phyloP scores from a whole-genome alignment of 2,797 vertebrate genomes.

The Hephaestus fuliginosus region DNA sequence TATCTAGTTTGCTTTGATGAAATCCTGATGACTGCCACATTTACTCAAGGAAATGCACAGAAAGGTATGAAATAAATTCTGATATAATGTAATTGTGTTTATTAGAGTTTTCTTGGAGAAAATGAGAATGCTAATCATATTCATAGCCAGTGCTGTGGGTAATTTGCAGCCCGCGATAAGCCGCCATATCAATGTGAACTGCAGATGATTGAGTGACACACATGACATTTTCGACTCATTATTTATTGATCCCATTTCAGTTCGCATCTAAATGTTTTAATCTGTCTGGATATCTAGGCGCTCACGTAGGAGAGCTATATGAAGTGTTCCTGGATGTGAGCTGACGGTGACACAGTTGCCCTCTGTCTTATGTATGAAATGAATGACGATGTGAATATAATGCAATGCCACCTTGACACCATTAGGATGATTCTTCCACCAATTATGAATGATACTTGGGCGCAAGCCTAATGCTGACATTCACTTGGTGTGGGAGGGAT shows the following conservation, averaged over 20 bases:
- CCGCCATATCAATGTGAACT: conserved; percentile 70
- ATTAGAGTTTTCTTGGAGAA: conserved; percentile 75
- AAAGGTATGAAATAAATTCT: conserved; percentile 67
- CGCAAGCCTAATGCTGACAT: conserved; percentile 49
- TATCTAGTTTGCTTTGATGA: conserved; percentile 62
- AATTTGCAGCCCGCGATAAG: conserved; percentile 79
- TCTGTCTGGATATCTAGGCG: conserved; percentile 44
- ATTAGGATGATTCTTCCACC: conserved; percentile 62
- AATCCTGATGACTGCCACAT: conserved; percentile 63
- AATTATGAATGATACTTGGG: conserved; percentile 40
- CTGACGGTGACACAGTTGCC: conserved; percentile 39
- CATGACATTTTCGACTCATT: conserved; percentile 82
- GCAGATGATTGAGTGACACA: conserved; percentile 79
- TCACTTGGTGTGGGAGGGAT: conserved; percentile 54
- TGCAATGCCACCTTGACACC: conserved; percentile 68
- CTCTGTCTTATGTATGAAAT: conserved; percentile 46
- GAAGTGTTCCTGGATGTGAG: conserved; percentile 45
- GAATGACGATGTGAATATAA: conserved; percentile 54
- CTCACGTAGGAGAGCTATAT: conserved; percentile 12
- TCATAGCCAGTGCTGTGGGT: conserved; percentile 79
- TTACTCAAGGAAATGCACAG: conserved; percentile 56
- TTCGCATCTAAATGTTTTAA: conserved; percentile 76
- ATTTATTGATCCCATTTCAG: conserved; percentile 81
- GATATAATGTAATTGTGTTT: conserved; percentile 77
- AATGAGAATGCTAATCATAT: conserved; percentile 85